phyloP scores from a whole-genome alignment of 92 coral and sea anemone species.

The Bergia sp. region DNA sequence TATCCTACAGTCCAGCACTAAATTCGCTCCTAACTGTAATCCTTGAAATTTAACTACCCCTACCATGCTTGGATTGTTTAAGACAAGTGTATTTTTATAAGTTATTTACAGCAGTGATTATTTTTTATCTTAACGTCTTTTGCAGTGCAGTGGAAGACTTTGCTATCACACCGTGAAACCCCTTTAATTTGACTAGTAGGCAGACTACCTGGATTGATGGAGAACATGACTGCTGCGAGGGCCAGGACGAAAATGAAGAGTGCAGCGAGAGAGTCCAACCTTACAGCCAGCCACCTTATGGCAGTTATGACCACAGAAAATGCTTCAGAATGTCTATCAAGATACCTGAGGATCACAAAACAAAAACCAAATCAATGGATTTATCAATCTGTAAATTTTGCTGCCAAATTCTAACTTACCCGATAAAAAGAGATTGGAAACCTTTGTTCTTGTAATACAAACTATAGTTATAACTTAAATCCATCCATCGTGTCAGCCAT shows the following conservation, averaged over 20 bases:
- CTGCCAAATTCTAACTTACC: neutral
- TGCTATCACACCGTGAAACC: neutral
- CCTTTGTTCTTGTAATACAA: neutral
- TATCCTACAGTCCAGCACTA: no score
- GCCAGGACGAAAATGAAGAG: conserved; percentile 25
- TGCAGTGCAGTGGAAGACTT: neutral
- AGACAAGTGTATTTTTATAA: no score
- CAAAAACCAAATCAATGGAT: neutral
- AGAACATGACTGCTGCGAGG: conserved; percentile 17
- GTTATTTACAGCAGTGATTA: neutral
- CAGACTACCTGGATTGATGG: conserved; percentile 46
- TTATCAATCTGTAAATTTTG: neutral
- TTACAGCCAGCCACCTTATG: conserved; percentile 43
- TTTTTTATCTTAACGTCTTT: no score
- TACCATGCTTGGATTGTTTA: no score
- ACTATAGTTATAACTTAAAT: neutral
- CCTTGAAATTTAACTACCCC: no score
- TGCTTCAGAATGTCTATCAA: conserved; percentile 45
- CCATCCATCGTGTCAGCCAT: neutral
- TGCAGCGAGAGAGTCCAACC: conserved; percentile 38
- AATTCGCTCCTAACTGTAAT: no score
- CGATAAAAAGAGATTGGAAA: neutral
- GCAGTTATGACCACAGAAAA: conserved; percentile 20
- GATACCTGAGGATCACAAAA: conserved; percentile 31
- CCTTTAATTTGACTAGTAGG: neutral